Evolutionary conservation across 1,140 invertebrate genomes (phyloP), one percentile per base, ranked within the genome.

Genomic region (Euura lappo): DNA sequence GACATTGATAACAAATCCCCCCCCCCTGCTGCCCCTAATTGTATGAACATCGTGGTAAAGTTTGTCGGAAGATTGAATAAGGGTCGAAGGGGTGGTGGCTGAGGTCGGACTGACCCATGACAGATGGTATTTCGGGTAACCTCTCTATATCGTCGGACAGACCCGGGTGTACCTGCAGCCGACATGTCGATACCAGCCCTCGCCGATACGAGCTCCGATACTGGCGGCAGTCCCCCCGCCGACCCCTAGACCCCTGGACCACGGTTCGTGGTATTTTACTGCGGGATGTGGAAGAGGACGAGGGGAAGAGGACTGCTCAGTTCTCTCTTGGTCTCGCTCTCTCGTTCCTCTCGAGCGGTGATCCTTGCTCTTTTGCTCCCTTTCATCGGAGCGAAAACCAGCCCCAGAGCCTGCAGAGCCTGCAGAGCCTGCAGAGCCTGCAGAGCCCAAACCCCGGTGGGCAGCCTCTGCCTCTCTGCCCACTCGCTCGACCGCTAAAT

Each of bases 131-230:
- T 85, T 84, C 79, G 78, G 28, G 28, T 28, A 28, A 28, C 28
- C 28, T 28, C 28, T 28, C 28, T 28, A 28, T 28, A 28, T 28
- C 28, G 28, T 28, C 28, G 28, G 28, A 28, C 7, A 51, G 47
- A 2, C n/a, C 47, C n/a, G 47, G 47, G 7, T 51, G 47, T 51
- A 51, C 47, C 47, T 51, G 80, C 81, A 85, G 83, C 80, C 84
- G 84, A 86, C 83, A 88, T 88, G 86, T 88, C 86, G 86, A 88
- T 87, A 88, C 81, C 86, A 88, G 85, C 81, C 84, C 80, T 80
- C 80, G 79, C 79, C 79, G 81, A 51, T 51, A 51, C 7, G 47
- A 51, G 47, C 47, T 51, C 47, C 47, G 47, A 51, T 51, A 51
- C 47, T 51, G 47, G 28, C 28, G 28, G 28, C 28, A 28, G 28